Percentiles rank a stretch among this genome's conserved stretches.
Evolutionary conservation across 1,140 invertebrate genomes (phyloP).

Genomic region (Drosophila oshimai): DNA sequence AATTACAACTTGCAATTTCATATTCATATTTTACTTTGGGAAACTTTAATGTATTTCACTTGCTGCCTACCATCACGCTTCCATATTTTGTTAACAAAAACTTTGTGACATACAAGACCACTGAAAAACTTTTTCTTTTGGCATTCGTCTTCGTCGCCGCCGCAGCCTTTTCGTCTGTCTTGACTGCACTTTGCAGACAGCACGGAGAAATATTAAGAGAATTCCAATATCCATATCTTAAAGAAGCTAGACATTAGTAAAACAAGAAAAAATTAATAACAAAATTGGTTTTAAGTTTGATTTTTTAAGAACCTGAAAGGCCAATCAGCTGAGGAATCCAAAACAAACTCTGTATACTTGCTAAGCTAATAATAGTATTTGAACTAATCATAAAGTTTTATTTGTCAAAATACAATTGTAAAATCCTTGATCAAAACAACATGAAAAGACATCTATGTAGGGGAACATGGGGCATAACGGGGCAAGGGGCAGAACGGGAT

Average conservation of each 20-base stretch:
- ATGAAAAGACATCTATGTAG: too few relatives aligned
- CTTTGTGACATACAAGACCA: slow-evolving; percentile 15
- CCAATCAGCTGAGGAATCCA: not conserved
- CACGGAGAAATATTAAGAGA: slow-evolving; percentile 2
- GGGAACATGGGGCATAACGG: too few relatives aligned
- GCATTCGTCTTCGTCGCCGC: slow-evolving; percentile 13
- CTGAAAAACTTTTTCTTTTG: slow-evolving; percentile 46
- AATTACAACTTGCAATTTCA: slow-evolving; percentile 49
- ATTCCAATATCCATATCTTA: slow-evolving; percentile 31
- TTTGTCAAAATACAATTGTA: too few relatives aligned
- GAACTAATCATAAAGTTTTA: slow-evolving; percentile 7
- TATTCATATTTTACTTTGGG: slow-evolving; percentile 39
- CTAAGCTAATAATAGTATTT: not conserved
- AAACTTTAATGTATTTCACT: slow-evolving; percentile 23
- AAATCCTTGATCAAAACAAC: too few relatives aligned
- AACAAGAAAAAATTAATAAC: too few relatives aligned
- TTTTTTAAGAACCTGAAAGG: too few relatives aligned
- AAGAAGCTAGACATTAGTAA: too few relatives aligned
- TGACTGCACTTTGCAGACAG: slow-evolving; percentile 41
- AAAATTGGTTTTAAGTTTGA: too few relatives aligned
- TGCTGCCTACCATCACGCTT: not conserved
- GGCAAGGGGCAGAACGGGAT: too few relatives aligned
- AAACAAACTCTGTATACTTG: not conserved
- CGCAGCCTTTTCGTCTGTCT: slow-evolving; percentile 20
- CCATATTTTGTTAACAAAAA: slow-evolving; percentile 55